Base-by-base conservation (phyloP, 2,888 invertebrate genomes). In the Spisula solida region DNA sequence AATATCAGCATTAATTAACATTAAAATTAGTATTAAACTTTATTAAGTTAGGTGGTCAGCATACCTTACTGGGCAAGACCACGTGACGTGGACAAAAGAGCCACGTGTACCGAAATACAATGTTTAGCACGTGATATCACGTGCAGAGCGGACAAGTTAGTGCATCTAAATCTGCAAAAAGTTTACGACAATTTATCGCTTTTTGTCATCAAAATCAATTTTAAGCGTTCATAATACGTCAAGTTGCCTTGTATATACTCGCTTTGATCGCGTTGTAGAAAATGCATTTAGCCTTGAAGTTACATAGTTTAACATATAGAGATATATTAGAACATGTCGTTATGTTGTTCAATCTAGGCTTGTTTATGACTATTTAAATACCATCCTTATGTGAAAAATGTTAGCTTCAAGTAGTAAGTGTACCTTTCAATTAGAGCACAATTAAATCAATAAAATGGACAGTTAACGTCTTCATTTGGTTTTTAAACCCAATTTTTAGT, bases 341-440 rank as follows among this genome's bases (percentile, higher is more conserved):
- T 75, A 25, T 31, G 34, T 75, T 75, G 75, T 75, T 75, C 29
- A 34, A 31, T 75, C 31, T 34, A n/a, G 25, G 31, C 60, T 66
- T 10, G 25, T 25, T 25, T 25, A 66, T 66, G 25, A n/a, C 25
- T 25, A 75, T 75, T 75, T 75, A 75, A 75, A 75, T 25, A 75
- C 25, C 75, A 75, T 31, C 20, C 34, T 16, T 25, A 75, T 20
- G 25, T 31, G 31, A 31, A 34, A 31, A 75, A 31, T 16, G 34
- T 14, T 75, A 25, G 16, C 34, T 75, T 34, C 34, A 18, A 20
- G 34, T 16, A 75, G 16, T 8, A 31, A 31, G 34, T 34, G 6
- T 75, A 75, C 75, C 75, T 75, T 75, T 75, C 75, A 75, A 75
- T 75, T 75, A 75, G 34, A 31, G 5, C 34, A 75, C 31, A 29